Conservation (phyloP, 2,113 vertebrate genomes). For the Cinclus cinclus region DNA sequence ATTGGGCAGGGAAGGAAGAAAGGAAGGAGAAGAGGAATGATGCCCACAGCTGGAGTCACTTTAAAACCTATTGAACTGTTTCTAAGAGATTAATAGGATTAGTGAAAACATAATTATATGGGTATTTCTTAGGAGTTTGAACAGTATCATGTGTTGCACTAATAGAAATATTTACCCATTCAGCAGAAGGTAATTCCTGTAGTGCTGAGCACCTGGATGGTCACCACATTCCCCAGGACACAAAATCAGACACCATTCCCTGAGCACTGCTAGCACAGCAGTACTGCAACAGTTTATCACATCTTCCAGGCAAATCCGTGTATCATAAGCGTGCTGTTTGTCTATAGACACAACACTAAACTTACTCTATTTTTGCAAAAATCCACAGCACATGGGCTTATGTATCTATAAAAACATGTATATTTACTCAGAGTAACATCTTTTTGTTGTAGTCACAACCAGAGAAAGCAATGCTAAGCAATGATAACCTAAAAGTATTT, state of each 20-base stretch:
- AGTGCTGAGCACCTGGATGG: neutral
- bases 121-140: neutral
- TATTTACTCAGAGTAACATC: neutral
- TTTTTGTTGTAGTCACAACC: neutral
- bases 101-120: neutral
- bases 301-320: neutral
- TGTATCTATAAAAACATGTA: neutral
- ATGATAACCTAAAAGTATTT: neutral
- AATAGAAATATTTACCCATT: neutral
- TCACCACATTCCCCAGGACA: neutral
- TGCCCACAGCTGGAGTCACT: neutral
- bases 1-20: neutral
- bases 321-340: neutral
- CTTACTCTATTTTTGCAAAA: neutral
- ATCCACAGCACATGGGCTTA: neutral
- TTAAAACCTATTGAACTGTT: neutral
- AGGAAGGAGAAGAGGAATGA: neutral
- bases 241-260: neutral
- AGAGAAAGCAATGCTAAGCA: neutral
- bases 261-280: neutral
- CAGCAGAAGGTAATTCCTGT: neutral
- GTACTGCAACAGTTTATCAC: neutral
- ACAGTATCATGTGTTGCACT: neutral
- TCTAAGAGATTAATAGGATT: neutral
- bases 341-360: neutral